Base-by-base conservation (phyloP, 2,888 invertebrate genomes). In the Heteropelma amictum region DNA sequence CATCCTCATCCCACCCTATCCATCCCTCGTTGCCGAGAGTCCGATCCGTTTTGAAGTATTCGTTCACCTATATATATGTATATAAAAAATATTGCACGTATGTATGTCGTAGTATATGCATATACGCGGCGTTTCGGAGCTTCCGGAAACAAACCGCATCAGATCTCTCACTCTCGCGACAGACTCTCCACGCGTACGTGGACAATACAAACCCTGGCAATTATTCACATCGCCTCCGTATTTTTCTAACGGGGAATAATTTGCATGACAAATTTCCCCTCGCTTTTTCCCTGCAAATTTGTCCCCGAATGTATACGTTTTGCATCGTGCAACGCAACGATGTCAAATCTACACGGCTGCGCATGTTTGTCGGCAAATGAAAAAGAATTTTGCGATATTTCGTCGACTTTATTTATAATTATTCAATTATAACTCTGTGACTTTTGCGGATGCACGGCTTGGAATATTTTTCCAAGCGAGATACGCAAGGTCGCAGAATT, bases 131-230 rank as follows among this genome's bases (percentile, higher is more conserved):
- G 17, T n/a, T 23, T n/a, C 56, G 23, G 12, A 19, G 42, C 40
- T 6, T 54, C 5, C 53, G 45, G 30, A 17, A 28, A 45, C 17
- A 35, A 60, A 54, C 47, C 60, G 54, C 49, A 56, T 56, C 40
- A 54, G 26, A 23, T 17, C 17, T 60, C 51, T 33, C 65, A 6
- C 17, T 40, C 49, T 23, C 26, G 3, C 28, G 8, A 23, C 12
- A 38, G 19, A 28, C 47, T 45, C 6, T 8, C 17, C 28, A 17
- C 33, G 30, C 45, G n/a, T 47, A 40, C 26, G 40, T 26, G 49
- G 40, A 42, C 21, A 45, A 35, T 63, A 72, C 67, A 72, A 76
- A 72, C 64, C 71, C 61, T 56, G 40, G 28, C 63, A 67, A 76
- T 76, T 76, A 76, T 76, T 68, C 72, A 67, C 65, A 54, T 30